A percentile compares a stretch with the other conserved stretches of the same genome.
Conservation (phyloP, 1,140 invertebrate genomes). For the Neoseiulus cucumeris region DNA sequence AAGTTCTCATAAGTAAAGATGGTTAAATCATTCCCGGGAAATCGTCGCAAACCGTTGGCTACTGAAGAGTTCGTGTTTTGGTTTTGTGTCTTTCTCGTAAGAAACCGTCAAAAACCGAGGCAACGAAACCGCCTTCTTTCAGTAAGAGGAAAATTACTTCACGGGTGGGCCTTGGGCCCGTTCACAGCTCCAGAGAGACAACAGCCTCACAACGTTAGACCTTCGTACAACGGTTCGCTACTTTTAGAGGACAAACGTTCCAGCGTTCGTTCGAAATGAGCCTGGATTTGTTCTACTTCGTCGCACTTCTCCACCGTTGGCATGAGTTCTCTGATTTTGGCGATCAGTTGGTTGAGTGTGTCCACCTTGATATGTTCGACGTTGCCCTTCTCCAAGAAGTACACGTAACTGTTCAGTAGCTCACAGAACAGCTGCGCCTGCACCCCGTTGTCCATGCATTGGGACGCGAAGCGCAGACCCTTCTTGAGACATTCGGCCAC, state of each 20-base stretch:
- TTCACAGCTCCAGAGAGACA: no score
- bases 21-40: no score
- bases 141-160: no score
- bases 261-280: conserved; percentile 73
- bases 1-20: no score
- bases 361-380: conserved; percentile 41
- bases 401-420: conserved; percentile 78
- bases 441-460: conserved; percentile 91
- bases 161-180: no score
- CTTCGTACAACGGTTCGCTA: neutral
- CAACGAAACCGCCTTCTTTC: no score
- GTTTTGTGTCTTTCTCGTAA: no score
- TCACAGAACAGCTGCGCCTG: conserved; percentile 90
- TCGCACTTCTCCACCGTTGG: conserved; percentile 78
- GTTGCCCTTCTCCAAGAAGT: conserved; percentile 83
- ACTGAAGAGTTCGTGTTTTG: no score
- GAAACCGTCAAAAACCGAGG: no score
- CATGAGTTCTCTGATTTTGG: conserved; percentile 74
- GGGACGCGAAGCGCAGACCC: conserved; percentile 74
- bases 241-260: conserved; percentile 43
- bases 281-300: conserved; percentile 85
- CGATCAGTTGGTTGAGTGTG: conserved; percentile 63
- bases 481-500: conserved; percentile 92
- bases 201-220: neutral
- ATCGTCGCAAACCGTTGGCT: no score